Percentiles rank a stretch among this genome's conserved stretches.
Conservation (phyloP, 2,797 vertebrate species). For the Cynodonichthys magdalenae region DNA sequence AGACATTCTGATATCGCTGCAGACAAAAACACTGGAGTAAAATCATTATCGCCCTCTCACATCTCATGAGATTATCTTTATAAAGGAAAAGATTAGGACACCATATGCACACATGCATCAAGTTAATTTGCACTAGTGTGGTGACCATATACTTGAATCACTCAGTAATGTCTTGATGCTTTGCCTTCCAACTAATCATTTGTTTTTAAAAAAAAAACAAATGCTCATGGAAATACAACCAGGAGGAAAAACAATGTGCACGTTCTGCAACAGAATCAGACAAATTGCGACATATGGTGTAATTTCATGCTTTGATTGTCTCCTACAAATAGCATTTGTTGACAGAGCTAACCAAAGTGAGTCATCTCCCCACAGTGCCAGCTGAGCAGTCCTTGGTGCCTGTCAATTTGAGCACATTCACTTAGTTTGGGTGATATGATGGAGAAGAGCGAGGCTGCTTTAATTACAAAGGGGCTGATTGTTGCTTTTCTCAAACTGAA, state of each 20-base stretch:
- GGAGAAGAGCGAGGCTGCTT: constrained; percentile 45
- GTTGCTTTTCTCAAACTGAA: constrained; percentile 31
- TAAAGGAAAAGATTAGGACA: too few species aligned
- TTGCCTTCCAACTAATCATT: not conserved
- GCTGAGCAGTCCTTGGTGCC: constrained; percentile 57
- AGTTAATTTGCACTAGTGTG: too few species aligned
- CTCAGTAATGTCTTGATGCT: not conserved
- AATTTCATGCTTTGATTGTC: constrained; percentile 33
- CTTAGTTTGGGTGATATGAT: constrained; percentile 61
- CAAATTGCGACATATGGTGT: constrained; percentile 19
- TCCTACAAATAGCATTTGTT: constrained; percentile 43
- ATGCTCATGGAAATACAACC: not conserved
- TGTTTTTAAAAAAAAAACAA: constrained; percentile 2
- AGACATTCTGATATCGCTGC: too few species aligned
- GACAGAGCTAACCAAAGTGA: constrained; percentile 53
- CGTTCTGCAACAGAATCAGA: constrained; percentile 10
- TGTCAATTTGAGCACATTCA: constrained; percentile 57
- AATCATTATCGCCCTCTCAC: too few species aligned
- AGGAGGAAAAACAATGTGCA: not conserved
- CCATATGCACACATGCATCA: too few species aligned
- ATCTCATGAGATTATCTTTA: too few species aligned
- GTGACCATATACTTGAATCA: not conserved
- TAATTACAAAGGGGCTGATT: constrained; percentile 28
- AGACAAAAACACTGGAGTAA: too few species aligned
- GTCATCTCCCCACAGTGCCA: constrained; percentile 50